phyloP scores from a whole-genome alignment of 2,888 invertebrate species.

The Belgica antarctica region DNA sequence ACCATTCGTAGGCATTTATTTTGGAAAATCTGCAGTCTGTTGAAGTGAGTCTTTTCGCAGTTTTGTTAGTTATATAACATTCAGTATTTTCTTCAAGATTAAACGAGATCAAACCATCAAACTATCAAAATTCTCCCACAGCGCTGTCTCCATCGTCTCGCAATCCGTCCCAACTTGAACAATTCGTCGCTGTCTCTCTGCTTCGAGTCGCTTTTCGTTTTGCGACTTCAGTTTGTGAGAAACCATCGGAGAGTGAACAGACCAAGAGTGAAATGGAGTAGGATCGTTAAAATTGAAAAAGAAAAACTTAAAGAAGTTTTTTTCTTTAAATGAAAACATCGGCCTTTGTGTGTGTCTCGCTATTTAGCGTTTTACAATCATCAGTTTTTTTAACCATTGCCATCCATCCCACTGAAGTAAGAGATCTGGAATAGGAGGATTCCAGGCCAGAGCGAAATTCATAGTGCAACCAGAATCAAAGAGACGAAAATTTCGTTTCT shows the following conservation, averaged over 20 bases:
- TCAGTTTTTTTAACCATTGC: constrained; percentile 47
- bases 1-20: constrained; percentile 86
- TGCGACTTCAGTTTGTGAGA: constrained; percentile 41
- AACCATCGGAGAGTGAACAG: constrained; percentile 41
- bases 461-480: neutral
- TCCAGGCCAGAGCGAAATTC: neutral
- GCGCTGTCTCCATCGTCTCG: neutral
- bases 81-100: constrained; percentile 35
- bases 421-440: constrained; percentile 19
- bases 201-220: neutral
- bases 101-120: neutral
- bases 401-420: constrained; percentile 31
- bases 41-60: constrained; percentile 18
- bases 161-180: neutral
- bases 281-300: constrained; percentile 35
- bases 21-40: constrained; percentile 77
- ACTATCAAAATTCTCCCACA: neutral
- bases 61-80: too few species aligned
- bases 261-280: constrained; percentile 44
- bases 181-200: neutral
- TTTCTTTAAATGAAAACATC: constrained; percentile 51
- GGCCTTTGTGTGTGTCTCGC: constrained; percentile 55
- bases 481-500: neutral
- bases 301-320: constrained; percentile 44
- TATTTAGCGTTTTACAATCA: constrained; percentile 63